Base-by-base conservation (phyloP, 2,797 vertebrate genomes). In the Petrocephalus schoutedeni region DNA sequence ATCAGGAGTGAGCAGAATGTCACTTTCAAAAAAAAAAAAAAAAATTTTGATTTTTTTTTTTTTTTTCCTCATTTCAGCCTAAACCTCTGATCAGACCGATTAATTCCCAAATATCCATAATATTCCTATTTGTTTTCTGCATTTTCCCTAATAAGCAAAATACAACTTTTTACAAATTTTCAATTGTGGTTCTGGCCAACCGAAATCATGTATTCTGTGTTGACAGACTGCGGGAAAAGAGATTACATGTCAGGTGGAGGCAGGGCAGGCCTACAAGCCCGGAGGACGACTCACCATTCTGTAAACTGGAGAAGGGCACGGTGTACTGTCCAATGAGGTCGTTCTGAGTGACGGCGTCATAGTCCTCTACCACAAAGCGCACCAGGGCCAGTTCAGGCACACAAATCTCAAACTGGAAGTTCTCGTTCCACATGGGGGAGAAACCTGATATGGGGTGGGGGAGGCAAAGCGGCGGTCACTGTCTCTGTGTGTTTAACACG, bases 271-370 rank as follows among this genome's bases (percentile, higher is more conserved):
- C 19, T 53, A 45, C 49, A 83, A 77, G 82, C 10, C 10, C 82
- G 54, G 82, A 54, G 51, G 51, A 23, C n/a, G 54, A 93, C 96
- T 95, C 90, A 99, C 98, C 98, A 94, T 96, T 95, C 92, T 98
- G 96, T 87, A 99, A 91, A 90, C 97, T 97, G 82, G 91, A 94
- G 93, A 99, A 95, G 4, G 98, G 98, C 86, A 98, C 91, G 0
- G 97, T 97, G 93, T 95, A 97, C 91, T 99, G 98, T 19, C 96
- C 98, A 0, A 99, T 93, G 82, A 99, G 98, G 89, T 99, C 98
- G 0, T 99, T 99, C 57, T 92, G 94, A 2, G 97, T 96, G 0
- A 94, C 92, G 0, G 92, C 84, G 57, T 99, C 98, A 0, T 98
- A 92, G 90, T 99, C 98, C 90, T 99, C 96, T 0, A 99, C 94